Percentiles rank a stretch among this genome's conserved stretches.
phyloP scores from a whole-genome alignment of 2,113 vertebrate species.

The Myodes glareolus region DNA sequence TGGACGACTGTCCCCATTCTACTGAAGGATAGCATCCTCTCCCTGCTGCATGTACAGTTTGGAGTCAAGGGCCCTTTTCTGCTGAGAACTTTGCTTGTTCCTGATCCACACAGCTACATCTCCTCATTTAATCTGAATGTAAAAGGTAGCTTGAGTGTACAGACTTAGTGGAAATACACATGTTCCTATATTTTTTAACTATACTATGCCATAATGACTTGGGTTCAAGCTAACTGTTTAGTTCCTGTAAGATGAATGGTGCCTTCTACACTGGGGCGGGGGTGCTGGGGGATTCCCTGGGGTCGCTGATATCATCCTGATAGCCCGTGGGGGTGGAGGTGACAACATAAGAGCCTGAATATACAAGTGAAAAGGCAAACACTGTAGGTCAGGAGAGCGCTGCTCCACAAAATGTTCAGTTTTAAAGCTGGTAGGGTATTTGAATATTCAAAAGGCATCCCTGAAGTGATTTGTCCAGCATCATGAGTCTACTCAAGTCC shows the following conservation, averaged over 20 bases:
- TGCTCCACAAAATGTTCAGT: neutral
- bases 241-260: neutral
- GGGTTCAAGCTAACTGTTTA: neutral
- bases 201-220: neutral
- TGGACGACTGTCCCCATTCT: neutral
- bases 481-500: neutral
- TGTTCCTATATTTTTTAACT: neutral
- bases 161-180: neutral
- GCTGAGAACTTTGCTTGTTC: neutral
- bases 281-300: too few relatives aligned
- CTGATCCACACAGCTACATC: too few relatives aligned
- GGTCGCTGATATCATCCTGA: too few relatives aligned
- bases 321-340: too few relatives aligned
- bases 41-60: neutral
- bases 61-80: neutral
- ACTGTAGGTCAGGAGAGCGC: neutral
- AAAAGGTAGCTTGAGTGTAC: neutral
- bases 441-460: neutral
- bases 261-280: neutral
- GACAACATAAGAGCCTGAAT: neutral
- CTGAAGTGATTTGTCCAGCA: neutral
- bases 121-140: neutral
- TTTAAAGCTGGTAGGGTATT: slow-evolving; percentile 9
- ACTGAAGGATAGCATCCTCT: neutral
- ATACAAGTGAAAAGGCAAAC: neutral